Evolutionary conservation across 2,113 vertebrate genomes (phyloP), one percentile per base, ranked within the genome.

Genomic region (Pseudopodoces humilis): DNA sequence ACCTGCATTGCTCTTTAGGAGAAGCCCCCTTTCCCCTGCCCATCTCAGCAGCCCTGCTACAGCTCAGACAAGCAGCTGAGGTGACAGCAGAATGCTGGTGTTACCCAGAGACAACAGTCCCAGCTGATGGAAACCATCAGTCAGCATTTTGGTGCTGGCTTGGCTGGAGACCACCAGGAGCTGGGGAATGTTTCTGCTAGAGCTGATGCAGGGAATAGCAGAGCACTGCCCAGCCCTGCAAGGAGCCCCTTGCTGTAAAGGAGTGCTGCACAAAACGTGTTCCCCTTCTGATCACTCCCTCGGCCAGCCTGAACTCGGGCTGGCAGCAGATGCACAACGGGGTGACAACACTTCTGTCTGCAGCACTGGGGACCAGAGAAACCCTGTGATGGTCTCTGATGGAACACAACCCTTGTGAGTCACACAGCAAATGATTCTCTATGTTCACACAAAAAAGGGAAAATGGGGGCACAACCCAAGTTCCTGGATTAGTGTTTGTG

Each of bases 271-370:
- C 43, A 31, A 41, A 86, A 75, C 1, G 20, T 7, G 9, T 18
- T 21, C 23, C 17, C 24, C 1, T 6, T 44, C 28, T 18, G 35
- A 15, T 7, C 52, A 43, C 19, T 8, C 30, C 31, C 35, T 41
- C 17, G 8, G 24, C 22, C 53, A 56, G 33, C 27, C 72, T 25
- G 23, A 59, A 10, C 41, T 50, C 2, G 0, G 20, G 9, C 27
- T 55, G 31, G 30, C 33, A 78, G 65, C 4, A 1, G 55, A 37
- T 2, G 31, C 11, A 35, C 41, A 27, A 4, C 0, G 0, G 44
- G 35, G 44, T n/a, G 28, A 37, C 43, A 55, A 1, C 21, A 7
- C 27, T 56, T 33, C 28, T 82, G 47, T 37, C 37, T 53, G 56
- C 43, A 53, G 28, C 8, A 7, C 52, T 13, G 22, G 35, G 37